phyloP scores from a whole-genome alignment of 1,140 invertebrate genomes.

The Psilanteris sp. region DNA sequence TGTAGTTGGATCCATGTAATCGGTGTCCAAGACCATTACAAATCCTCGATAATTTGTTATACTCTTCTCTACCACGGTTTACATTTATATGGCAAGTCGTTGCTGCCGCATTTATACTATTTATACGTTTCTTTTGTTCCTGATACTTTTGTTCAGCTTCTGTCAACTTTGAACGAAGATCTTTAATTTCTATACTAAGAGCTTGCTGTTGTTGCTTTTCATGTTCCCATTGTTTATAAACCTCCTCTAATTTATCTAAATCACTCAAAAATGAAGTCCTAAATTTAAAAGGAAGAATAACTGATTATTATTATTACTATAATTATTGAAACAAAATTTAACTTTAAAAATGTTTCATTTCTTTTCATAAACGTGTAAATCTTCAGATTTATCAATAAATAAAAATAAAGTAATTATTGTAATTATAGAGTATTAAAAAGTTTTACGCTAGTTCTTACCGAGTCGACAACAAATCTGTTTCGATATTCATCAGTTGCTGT shows the following conservation, averaged over 20 bases:
- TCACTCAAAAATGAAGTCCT: conserved; percentile 73
- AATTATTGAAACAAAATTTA: too few relatives aligned
- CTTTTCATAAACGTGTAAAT: too few relatives aligned
- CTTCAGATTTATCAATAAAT: too few relatives aligned
- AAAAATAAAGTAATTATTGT: too few relatives aligned
- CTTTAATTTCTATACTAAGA: conserved; percentile 67
- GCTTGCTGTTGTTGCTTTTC: conserved; percentile 70
- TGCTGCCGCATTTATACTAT: conserved; percentile 69
- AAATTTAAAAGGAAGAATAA: too few relatives aligned
- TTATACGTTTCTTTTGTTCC: conserved; percentile 68
- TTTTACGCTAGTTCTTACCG: too few relatives aligned
- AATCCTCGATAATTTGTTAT: conserved; percentile 71
- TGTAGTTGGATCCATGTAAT: conserved; percentile 72
- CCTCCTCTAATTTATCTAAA: conserved; percentile 71
- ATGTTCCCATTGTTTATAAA: conserved; percentile 71
- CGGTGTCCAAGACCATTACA: conserved; percentile 72
- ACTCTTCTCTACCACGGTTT: conserved; percentile 70
- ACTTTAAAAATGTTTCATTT: too few relatives aligned
- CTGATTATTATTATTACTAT: too few relatives aligned
- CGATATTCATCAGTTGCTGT: conserved; percentile 31
- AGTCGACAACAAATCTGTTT: conserved; percentile 65
- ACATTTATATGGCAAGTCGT: conserved; percentile 69
- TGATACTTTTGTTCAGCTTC: conserved; percentile 70
- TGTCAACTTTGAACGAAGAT: conserved; percentile 68
- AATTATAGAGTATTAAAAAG: too few relatives aligned